Evolutionary conservation across 1,140 invertebrate species (phyloP).

Genomic region (Heliconius congener): DNA sequence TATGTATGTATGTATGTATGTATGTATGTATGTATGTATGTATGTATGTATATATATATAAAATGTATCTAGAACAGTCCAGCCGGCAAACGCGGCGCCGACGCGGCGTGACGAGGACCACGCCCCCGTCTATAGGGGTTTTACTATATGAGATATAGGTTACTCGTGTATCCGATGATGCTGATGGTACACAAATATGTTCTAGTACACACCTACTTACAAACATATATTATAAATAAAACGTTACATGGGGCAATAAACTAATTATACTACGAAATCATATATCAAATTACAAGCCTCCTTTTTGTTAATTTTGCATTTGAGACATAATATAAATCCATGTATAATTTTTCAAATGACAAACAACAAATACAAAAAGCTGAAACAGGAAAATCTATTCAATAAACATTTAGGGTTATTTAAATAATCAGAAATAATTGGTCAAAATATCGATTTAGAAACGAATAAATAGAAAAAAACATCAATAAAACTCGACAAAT

Average conservation of each 20-base stretch:
- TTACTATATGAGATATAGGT: slow-evolving; percentile 48
- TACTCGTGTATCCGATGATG: slow-evolving; percentile 32
- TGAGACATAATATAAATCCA: not conserved
- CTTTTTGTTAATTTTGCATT: not conserved
- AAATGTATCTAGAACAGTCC: slow-evolving; percentile 61
- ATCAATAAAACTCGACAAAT: not conserved
- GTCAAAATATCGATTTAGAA: not conserved
- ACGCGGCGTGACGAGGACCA: slow-evolving; percentile 70
- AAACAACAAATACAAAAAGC: not conserved
- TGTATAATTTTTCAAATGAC: not conserved
- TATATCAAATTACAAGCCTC: not conserved
- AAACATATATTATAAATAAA: not conserved
- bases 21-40: too few species aligned
- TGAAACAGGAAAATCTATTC: not conserved
- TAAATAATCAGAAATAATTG: too few species aligned
- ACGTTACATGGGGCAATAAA: not conserved
- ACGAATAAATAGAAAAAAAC: not conserved
- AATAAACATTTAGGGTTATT: not conserved
- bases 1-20: too few species aligned
- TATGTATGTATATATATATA: not conserved
- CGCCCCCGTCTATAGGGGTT: slow-evolving; percentile 58
- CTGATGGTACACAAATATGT: slow-evolving; percentile 28
- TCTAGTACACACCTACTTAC: slow-evolving; percentile 9
- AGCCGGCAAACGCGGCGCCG: slow-evolving; percentile 61
- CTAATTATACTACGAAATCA: not conserved